phyloP scores from a whole-genome alignment of 2,888 invertebrate species.

The Stenchaetothrips biformis region DNA sequence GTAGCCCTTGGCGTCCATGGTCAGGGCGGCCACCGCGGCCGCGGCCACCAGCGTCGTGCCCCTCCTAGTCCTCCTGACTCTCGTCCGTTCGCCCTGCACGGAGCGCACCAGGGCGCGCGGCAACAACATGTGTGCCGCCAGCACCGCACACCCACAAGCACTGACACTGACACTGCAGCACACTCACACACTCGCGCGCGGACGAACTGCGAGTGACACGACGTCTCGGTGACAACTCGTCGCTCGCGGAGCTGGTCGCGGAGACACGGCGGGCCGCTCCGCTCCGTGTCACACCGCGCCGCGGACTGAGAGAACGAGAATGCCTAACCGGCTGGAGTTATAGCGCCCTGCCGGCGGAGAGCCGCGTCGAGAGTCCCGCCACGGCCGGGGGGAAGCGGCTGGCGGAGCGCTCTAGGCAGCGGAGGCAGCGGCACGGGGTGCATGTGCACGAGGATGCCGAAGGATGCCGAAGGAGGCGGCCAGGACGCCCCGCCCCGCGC shows the following conservation, averaged over 20 bases:
- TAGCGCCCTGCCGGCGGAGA: background rate
- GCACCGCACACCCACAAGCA: constrained; percentile 46
- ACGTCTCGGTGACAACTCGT: too few species aligned
- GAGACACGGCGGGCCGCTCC: background rate
- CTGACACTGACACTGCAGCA: constrained; percentile 37
- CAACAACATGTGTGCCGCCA: constrained; percentile 63
- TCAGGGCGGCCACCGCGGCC: constrained; percentile 18
- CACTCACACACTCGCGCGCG: too few species aligned
- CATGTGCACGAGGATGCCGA: too few species aligned
- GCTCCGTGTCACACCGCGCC: constrained; percentile 29
- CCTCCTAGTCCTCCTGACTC: constrained; percentile 4
- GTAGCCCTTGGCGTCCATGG: background rate
- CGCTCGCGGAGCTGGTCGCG: constrained; percentile 33
- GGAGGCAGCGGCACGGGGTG: too few species aligned
- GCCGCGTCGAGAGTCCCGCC: background rate
- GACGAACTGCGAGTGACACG: too few species aligned
- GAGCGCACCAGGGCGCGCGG: constrained; percentile 61
- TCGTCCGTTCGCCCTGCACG: constrained; percentile 28
- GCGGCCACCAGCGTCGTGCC: constrained; percentile 17
- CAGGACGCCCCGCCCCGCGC: too few species aligned
- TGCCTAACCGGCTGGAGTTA: too few species aligned
- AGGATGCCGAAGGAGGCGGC: too few species aligned
- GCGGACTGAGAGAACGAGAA: background rate
- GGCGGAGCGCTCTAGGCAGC: background rate
- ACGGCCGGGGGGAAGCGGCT: background rate